Base-by-base conservation (phyloP, 2,113 vertebrate genomes). In the Blennius ocellaris region DNA sequence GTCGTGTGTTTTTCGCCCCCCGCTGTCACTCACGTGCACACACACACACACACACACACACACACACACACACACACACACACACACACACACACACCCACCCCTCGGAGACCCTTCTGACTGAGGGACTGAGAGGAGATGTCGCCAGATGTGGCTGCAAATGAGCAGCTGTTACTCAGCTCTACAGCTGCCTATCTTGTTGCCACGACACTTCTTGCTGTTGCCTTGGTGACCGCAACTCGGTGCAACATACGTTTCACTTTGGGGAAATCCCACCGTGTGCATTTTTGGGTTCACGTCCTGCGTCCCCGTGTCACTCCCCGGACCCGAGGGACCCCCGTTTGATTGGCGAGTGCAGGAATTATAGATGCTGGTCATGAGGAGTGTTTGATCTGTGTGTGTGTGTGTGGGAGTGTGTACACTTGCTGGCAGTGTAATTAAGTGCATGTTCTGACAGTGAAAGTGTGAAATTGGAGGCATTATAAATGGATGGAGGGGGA, bases 61-160 rank as follows among this genome's bases (percentile, higher is more conserved):
- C 58, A 7, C 44, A 10, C n/a, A n/a, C n/a, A n/a, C n/a, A n/a
- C n/a, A n/a, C n/a, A n/a, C n/a, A n/a, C n/a, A 5, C 44, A 8
- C 37, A 69, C 69, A 55, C 52, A 16, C 40, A 1, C 5, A 63
- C 57, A 1, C 0, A 16, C 30, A 38, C 3, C 11, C n/a, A 14
- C 17, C 55, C 73, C 73, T 77, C 51, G 1, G 78, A 78, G 81
- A 75, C 53, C 55, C 30, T 57, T 6, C 8, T n/a, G n/a, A n/a
- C n/a, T n/a, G n/a, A n/a, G n/a, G 78, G 64, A 70, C 57, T 43
- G 73, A 59, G 63, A 38, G 8, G 71, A 69, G 57, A 40, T 47
- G 75, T 53, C 44, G 76, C 83, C 90, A 91, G 88, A 90, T 91
- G 90, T 85, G 90, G 58, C 73, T 83, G 80, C 78, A 82, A 86